Conservation (phyloP, 2,797 vertebrate genomes). For the Darevskia nairensis region DNA sequence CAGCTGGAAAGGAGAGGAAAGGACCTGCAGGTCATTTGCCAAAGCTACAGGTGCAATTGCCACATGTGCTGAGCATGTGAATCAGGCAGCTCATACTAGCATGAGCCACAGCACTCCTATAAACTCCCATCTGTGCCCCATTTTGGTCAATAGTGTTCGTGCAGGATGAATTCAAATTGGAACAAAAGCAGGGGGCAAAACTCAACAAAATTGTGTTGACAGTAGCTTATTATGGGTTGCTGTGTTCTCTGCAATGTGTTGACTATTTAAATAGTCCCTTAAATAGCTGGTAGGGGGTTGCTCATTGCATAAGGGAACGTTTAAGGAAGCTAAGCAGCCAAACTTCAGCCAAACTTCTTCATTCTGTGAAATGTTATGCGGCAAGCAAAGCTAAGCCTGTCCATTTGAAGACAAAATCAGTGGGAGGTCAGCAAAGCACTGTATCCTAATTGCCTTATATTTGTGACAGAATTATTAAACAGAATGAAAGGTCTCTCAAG, state of each 20-base stretch:
- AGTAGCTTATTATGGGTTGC: background rate
- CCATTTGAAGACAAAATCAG: background rate
- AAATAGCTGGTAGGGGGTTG: background rate
- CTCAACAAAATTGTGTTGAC: background rate
- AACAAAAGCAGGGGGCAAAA: background rate
- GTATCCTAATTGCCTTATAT: background rate
- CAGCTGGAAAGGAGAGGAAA: too few relatives aligned
- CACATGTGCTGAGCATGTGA: background rate
- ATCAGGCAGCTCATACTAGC: background rate
- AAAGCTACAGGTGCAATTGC: background rate
- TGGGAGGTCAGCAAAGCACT: background rate
- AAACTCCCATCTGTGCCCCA: background rate
- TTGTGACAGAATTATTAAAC: conserved; percentile 15
- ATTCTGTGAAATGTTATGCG: background rate
- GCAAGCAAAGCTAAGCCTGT: background rate
- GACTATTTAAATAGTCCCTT: background rate
- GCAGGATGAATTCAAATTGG: background rate
- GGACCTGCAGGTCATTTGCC: background rate
- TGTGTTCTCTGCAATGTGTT: background rate
- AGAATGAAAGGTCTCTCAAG: background rate
- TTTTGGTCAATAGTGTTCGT: background rate
- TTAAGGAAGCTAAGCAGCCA: background rate
- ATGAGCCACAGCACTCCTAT: background rate
- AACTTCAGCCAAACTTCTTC: background rate
- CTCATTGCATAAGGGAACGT: background rate